phyloP scores from a whole-genome alignment of 2,113 vertebrate species.

The Hydrolagus affinis region DNA sequence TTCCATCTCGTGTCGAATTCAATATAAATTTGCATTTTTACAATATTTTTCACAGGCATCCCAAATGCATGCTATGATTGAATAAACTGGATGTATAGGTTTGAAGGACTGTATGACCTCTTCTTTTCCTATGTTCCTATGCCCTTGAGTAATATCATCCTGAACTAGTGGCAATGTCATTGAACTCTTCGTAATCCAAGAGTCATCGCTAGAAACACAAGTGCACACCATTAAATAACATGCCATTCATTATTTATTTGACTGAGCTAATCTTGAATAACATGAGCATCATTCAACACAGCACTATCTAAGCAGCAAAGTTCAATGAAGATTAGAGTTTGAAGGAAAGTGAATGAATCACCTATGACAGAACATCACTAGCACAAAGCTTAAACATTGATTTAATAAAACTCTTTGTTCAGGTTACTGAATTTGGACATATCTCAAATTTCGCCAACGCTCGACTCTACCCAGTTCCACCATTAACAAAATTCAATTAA shows the following conservation, averaged over 20 bases:
- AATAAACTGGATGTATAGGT: too few relatives aligned
- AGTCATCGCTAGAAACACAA: neutral
- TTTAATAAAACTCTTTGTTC: neutral
- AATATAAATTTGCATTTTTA: too few relatives aligned
- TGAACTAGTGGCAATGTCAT: too few relatives aligned
- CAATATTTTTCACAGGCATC: too few relatives aligned
- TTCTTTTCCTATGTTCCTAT: too few relatives aligned
- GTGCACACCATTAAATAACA: neutral
- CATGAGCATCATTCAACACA: constrained; percentile 16
- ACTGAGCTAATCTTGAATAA: constrained; percentile 1
- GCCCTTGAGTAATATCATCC: too few relatives aligned
- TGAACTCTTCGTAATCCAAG: neutral
- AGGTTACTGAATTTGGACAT: neutral
- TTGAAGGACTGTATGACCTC: too few relatives aligned
- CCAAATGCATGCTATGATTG: too few relatives aligned
- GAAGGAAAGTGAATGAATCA: neutral
- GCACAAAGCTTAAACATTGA: too few relatives aligned
- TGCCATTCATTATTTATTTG: constrained; percentile 6
- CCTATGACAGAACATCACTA: neutral
- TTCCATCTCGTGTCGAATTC: too few relatives aligned
- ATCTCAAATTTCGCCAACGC: neutral
- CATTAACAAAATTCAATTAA: too few relatives aligned
- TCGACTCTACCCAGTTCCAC: too few relatives aligned
- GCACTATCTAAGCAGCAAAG: neutral
- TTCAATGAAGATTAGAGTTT: neutral